These are phyloP conservation scores for Sorex araneus DNA, from an alignment of 2,113 vertebrate species.

Conservation along the genomic window DNA sequence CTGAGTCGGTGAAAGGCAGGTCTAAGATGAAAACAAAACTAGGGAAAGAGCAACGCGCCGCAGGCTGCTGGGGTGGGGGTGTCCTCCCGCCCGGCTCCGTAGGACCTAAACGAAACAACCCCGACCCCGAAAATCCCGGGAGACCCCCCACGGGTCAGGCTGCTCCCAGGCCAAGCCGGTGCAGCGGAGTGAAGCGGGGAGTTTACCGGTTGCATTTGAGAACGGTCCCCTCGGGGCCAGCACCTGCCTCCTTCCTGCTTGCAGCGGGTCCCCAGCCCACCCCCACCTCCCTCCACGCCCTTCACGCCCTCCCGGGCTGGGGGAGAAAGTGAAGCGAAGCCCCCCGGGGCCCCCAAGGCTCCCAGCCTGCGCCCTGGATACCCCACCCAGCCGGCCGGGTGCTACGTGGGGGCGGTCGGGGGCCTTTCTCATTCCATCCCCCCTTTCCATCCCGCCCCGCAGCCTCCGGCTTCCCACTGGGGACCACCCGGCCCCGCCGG, in stretches of 20 bases:
- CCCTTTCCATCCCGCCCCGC: slow-evolving; percentile 21
- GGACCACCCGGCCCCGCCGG: slow-evolving; percentile 64
- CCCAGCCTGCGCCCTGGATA: background rate
- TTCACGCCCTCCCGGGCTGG: slow-evolving; percentile 50
- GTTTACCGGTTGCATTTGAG: background rate
- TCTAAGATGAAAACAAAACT: slow-evolving; percentile 62
- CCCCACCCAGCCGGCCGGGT: background rate
- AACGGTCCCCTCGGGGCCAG: slow-evolving; percentile 54
- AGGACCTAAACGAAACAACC: background rate
- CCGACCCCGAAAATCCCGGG: slow-evolving; percentile 50
- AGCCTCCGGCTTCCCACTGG: slow-evolving; percentile 59
- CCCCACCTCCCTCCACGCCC: slow-evolving; percentile 52
- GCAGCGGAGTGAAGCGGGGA: slow-evolving; percentile 44
- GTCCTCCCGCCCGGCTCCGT: background rate
- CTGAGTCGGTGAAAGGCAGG: slow-evolving; percentile 74
- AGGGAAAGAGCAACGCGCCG: background rate
- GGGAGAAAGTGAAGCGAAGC: slow-evolving; percentile 42
- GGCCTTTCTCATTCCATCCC: slow-evolving; percentile 9
- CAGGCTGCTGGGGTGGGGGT: background rate
- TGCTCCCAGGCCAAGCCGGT: slow-evolving; percentile 44
- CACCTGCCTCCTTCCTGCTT: slow-evolving; percentile 79
- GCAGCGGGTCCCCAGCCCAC: background rate
- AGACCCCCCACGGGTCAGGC: slow-evolving; percentile 38
- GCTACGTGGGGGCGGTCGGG: background rate
- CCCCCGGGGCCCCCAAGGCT: background rate